Base-by-base conservation (phyloP, 2,797 vertebrate genomes). In the Taenioides sp. region DNA sequence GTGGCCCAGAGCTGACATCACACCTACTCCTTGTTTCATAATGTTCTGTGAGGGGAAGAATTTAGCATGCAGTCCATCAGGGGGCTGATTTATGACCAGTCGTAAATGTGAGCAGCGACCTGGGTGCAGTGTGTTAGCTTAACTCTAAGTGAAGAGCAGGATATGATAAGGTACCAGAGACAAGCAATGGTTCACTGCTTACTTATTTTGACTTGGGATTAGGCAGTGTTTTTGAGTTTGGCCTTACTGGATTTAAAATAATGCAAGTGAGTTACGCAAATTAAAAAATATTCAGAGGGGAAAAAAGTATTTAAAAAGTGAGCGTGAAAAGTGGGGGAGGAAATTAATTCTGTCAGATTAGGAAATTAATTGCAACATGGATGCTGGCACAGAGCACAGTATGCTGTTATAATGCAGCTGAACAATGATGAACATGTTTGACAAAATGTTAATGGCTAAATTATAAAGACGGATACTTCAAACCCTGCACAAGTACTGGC, bases 1-100 rank as follows among this genome's bases (percentile, higher is more conserved):
- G 70, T 79, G 82, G 80, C 83, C 83, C 47, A 1, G 49, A 70
- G 69, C 74, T 86, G 77, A 90, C 83, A 81, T 89, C 81, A 88
- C 84, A 82, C 80, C 82, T 84, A 76, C 74, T 81, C 69, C 71
- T 84, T 65, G 59, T 85, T 81, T 80, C 76, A 75, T 72, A 75
- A 85, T 70, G 71, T 14, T 55, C 60, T 65, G 73, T 57, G 52
- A 43, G 68, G 52, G 55, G 67, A 77, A 76, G 74, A 70, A 55
- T 78, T 83, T 80, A 74, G 70, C 70, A 9, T 71, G 69, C 70
- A 75, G 69, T 71, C 65, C 68, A 76, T 83, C 74, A 72, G 31
- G 0, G 27, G 67, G 64, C 47, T 80, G 83, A 87, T 86, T 85
- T 85, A 87, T 78, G 82, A 78, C 4, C 28, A 68, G 78, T 78